Conservation (phyloP, 2,888 invertebrate genomes). For the Nasonovia ribisnigri region DNA sequence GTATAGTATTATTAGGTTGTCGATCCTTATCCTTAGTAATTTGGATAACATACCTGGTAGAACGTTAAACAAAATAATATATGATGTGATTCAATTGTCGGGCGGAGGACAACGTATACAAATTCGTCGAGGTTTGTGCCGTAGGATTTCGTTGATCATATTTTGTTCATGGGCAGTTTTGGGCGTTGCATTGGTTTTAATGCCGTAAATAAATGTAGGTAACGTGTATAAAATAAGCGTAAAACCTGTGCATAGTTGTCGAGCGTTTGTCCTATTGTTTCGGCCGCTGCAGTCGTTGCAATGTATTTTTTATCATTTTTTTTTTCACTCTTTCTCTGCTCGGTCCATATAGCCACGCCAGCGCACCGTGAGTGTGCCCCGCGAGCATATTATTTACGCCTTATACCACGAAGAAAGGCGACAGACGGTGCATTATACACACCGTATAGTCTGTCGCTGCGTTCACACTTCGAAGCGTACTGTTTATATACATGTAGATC, state of each 20-base stretch:
- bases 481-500: background rate
- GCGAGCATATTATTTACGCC: background rate
- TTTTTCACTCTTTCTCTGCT: background rate
- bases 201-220: background rate
- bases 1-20: background rate
- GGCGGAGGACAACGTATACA: background rate
- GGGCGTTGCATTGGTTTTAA: background rate
- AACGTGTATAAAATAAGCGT: background rate
- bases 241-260: background rate
- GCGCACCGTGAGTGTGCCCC: background rate
- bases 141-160: too few relatives aligned
- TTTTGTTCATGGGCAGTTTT: background rate
- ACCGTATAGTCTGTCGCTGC: background rate
- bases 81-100: background rate
- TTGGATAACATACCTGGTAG: background rate
- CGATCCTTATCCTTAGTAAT: background rate
- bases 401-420: background rate
- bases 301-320: background rate
- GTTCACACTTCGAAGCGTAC: constrained; percentile 5
- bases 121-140: background rate
- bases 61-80: background rate
- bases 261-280: background rate
- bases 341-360: background rate
- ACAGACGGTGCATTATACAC: background rate
- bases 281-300: background rate